phyloP scores from a whole-genome alignment of 1,140 invertebrate genomes.

The Drosophila bipectinata region DNA sequence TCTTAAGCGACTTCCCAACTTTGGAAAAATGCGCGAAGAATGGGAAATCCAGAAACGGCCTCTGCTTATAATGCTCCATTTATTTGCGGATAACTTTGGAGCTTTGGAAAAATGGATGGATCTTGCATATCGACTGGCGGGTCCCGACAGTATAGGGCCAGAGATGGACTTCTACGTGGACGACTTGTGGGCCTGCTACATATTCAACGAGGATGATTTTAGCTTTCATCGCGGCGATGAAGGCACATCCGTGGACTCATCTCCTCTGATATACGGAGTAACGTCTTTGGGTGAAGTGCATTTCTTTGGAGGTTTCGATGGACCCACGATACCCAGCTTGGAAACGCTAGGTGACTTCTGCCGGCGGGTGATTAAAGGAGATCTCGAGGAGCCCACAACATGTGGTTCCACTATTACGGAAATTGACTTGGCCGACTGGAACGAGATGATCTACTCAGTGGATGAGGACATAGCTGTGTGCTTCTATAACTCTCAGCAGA shows the following conservation, averaged over 20 bases:
- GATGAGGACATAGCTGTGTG: conserved; percentile 25
- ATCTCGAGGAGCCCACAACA: background rate
- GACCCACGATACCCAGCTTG: conserved; percentile 1
- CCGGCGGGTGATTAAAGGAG: conserved; percentile 14
- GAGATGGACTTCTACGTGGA: conserved; percentile 45
- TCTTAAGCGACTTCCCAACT: conserved; percentile 17
- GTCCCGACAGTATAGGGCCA: background rate
- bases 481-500: conserved; percentile 30
- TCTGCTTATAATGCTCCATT: conserved; percentile 33
- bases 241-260: conserved; percentile 1
- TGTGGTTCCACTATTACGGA: background rate
- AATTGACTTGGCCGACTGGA: conserved; percentile 28
- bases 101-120: conserved; percentile 36
- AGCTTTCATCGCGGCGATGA: background rate
- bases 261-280: conserved; percentile 50
- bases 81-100: conserved; percentile 30
- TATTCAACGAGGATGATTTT: conserved; percentile 24
- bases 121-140: conserved; percentile 38
- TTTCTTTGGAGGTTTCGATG: conserved; percentile 35
- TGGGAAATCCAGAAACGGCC: conserved; percentile 20
- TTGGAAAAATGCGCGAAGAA: background rate
- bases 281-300: conserved; percentile 23
- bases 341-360: conserved; percentile 36
- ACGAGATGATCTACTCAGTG: conserved; percentile 31
- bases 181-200: conserved; percentile 32